A percentile compares a stretch with the other conserved stretches of the same genome.
Conservation (phyloP, 2,888 invertebrate species). For the Amiota communis region DNA sequence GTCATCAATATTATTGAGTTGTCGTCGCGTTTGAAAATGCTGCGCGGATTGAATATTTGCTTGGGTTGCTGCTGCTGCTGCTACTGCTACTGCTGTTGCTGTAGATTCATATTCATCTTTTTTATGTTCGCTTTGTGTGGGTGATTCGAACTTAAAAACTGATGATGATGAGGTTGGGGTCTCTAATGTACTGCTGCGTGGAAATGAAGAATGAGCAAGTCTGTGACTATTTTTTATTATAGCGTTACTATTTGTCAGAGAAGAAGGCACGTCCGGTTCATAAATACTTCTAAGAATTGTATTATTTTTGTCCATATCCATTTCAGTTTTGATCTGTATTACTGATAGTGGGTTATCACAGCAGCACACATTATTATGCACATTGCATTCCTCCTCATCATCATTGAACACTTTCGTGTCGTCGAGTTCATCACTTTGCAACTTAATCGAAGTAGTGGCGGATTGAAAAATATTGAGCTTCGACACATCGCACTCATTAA, state of each 20-base stretch:
- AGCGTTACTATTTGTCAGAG: constrained; percentile 23
- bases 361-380: constrained; percentile 27
- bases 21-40: constrained; percentile 38
- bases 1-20: constrained; percentile 32
- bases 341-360: constrained; percentile 36
- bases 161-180: constrained; percentile 28
- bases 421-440: not conserved
- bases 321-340: constrained; percentile 15
- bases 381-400: constrained; percentile 26
- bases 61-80: constrained; percentile 20
- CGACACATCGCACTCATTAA: constrained; percentile 83
- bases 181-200: not conserved
- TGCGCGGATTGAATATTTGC: constrained; percentile 39
- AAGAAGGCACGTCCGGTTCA: constrained; percentile 42
- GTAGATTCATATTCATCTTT: constrained; percentile 34
- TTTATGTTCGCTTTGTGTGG: constrained; percentile 35
- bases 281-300: constrained; percentile 1
- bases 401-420: not conserved
- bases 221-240: constrained; percentile 21
- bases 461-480: constrained; percentile 73
- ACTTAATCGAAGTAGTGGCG: constrained; percentile 44
- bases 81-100: not conserved
- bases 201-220: constrained; percentile 12
- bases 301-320: not conserved
- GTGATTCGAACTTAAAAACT: constrained; percentile 46